Evolutionary conservation across 2,888 invertebrate species (phyloP), one percentile per base, ranked within the genome.

Genomic region (Sphaerolaimus hirsutus): DNA sequence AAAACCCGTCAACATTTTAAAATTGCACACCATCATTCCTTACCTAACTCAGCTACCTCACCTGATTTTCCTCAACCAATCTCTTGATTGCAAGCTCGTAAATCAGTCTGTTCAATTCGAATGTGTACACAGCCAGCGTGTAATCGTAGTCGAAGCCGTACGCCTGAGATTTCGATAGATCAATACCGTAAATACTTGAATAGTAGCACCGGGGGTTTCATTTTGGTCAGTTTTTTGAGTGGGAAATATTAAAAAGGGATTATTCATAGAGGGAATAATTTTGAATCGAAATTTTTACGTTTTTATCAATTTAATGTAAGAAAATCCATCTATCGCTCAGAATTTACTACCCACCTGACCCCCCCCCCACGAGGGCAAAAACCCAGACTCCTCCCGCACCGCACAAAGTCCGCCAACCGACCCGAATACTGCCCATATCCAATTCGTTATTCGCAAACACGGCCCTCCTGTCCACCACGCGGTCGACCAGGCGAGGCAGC

Each of bases 381-480:
- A n/a, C n/a, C n/a, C n/a, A n/a, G n/a, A n/a, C n/a, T n/a, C n/a
- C n/a, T n/a, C n/a, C n/a, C n/a, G n/a, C n/a, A n/a, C n/a, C n/a
- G n/a, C 71, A 87, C 89, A 19, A 29, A 22, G 17, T 32, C 17
- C 32, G 10, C 19, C 22, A 32, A 22, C 22, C 14, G 1, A 89
- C 83, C 59, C 81, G 76, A 37, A 93, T 81, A 66, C 86, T 81
- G 52, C 78, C 74, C 45, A 93, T 69, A 65, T 87, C 80, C 48
- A 91, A 70, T 62, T 91, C 89, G 69, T 93, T 93, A 66, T 89
- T 91, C 14, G 87, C 86, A 69, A 89, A 93, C 2, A 93, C 84
- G 37, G 81, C 83, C 57, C 74, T 72, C 1, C 78, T 75, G 61
- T 56, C 21, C 23, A 43, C 41, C 21, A 45, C 27, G 21, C 53